Percentiles rank a stretch among this genome's conserved stretches.
Conservation (phyloP, 2,888 invertebrate species). For the Caenorhabditis sp. region DNA sequence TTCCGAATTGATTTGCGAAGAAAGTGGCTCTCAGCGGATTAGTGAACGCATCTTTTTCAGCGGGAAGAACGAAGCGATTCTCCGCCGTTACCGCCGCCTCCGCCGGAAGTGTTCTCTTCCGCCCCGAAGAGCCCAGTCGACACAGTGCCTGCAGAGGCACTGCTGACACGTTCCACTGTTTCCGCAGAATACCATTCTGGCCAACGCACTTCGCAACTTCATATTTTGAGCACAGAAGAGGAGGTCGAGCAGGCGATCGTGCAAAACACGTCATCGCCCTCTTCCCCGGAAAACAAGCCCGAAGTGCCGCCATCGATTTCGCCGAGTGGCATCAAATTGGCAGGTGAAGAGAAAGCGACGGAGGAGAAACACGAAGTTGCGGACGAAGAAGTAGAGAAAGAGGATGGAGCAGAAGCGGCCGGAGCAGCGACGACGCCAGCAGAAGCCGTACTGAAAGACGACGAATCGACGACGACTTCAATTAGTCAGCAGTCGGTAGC, state of each 20-base stretch:
- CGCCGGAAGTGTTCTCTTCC: conserved; percentile 46
- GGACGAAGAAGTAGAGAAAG: conserved; percentile 12
- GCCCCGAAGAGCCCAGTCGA: conserved; percentile 35
- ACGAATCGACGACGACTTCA: conserved; percentile 50
- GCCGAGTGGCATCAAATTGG: conserved; percentile 48
- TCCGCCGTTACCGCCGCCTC: conserved; percentile 54
- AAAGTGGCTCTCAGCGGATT: conserved; percentile 2
- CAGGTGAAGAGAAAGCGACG: conserved; percentile 14
- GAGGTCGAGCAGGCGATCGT: conserved; percentile 39
- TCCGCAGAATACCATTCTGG: conserved; percentile 20
- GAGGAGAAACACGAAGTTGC: conserved; percentile 8
- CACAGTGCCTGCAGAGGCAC: conserved; percentile 13
- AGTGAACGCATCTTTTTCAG: conserved; percentile 13
- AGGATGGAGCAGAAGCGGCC: conserved; percentile 5
- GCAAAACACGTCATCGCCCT: conserved; percentile 35
- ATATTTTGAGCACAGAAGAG: conserved; percentile 54
- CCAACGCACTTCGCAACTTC: conserved; percentile 43
- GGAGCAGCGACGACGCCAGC: conserved; percentile 12
- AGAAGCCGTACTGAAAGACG: conserved; percentile 38
- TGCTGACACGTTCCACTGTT: conserved; percentile 6
- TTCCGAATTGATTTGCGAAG: conserved; percentile 37
- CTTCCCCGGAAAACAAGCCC: conserved; percentile 45
- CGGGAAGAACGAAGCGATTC: conserved; percentile 41
- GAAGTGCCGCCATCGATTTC: conserved; percentile 55
- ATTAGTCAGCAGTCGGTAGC: conserved; percentile 52